A percentile compares a stretch with the other conserved stretches of the same genome.
These are phyloP conservation scores for Limanda limanda DNA, from an alignment of 2,113 vertebrate genomes.

Conservation along the genomic window DNA sequence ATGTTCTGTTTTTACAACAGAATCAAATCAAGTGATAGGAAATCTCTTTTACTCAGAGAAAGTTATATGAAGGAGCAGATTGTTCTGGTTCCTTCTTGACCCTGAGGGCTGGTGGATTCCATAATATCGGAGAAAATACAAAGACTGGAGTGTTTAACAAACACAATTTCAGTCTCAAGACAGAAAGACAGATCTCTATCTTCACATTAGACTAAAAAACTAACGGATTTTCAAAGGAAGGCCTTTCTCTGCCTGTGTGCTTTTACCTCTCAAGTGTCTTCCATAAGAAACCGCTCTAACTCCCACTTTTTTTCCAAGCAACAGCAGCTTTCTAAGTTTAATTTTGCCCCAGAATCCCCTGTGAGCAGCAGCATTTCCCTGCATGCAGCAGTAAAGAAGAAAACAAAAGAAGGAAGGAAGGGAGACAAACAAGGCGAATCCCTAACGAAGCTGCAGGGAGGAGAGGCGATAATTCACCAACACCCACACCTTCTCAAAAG, in stretches of 20 bases:
- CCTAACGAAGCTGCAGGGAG: slow-evolving; percentile 72
- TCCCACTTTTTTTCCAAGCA: slow-evolving; percentile 9
- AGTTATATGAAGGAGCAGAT: too few species aligned
- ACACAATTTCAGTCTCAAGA: background rate
- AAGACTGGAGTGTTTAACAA: too few species aligned
- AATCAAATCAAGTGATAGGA: too few species aligned
- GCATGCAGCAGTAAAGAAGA: slow-evolving; percentile 27
- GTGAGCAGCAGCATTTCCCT: slow-evolving; percentile 14
- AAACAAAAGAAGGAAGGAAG: slow-evolving; percentile 57
- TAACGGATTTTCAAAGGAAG: background rate
- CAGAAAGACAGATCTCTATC: background rate
- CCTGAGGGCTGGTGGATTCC: too few species aligned
- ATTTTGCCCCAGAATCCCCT: slow-evolving; percentile 14
- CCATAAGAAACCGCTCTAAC: background rate
- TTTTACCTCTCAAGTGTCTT: background rate
- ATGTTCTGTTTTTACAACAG: too few species aligned
- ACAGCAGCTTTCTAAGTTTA: slow-evolving; percentile 39
- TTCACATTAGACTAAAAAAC: background rate
- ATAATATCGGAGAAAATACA: too few species aligned
- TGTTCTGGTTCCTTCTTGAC: too few species aligned
- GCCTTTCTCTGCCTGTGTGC: background rate
- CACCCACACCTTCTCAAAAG: slow-evolving; percentile 76
- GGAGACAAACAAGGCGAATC: slow-evolving; percentile 68
- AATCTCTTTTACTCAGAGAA: background rate
- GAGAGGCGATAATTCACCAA: slow-evolving; percentile 76